Base-by-base conservation (phyloP, 2,797 vertebrate genomes). In the Staurois parvus region DNA sequence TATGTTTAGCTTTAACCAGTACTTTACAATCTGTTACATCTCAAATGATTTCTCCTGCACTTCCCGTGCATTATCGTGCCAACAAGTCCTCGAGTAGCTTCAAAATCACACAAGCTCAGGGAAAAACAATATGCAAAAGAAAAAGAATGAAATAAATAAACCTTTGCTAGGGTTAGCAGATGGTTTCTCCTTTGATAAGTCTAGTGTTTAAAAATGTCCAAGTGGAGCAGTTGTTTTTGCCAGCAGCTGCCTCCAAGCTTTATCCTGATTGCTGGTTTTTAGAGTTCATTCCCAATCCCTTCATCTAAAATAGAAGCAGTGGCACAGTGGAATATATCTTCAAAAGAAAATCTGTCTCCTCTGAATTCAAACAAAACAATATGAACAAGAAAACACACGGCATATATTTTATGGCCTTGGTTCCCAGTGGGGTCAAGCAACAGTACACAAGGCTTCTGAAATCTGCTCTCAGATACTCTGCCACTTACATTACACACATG, bases 151-250 rank as follows among this genome's bases (percentile, higher is more conserved):
- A 82, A 82, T 82, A 82, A 77, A 78, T 86, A 86, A 82, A 86
- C 56, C 48, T 78, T 82, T 85, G 72, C 78, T 86, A 72, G 56
- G 66, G 67, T 73, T 82, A 83, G 79, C 85, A 86, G 85, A 86
- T 86, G 85, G 79, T 82, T 86, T 86, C 56, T 82, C 56, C 85
- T 86, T 86, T 86, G 85, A 86, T 86, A 86, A 29, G 74, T 78
- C 79, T 82, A 73, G 79, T 78, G 74, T 86, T 77, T 86, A 83
- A 83, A 85, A 85, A 85, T 85, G 85, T 86, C 79, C 85, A 86
- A 86, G 85, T 82, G 79, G 67, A 77, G 68, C 85, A 86, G 85
- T 86, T 86, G 79, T 83, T 86, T 86, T 83, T 86, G 85, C 85
- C 85, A 86, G 68, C 85, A 83, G 85, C 85, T 86, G 85, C 85